Percentiles rank a stretch among this genome's conserved stretches.
Evolutionary conservation across 2,113 vertebrate species (phyloP).

Genomic region (Accipiter cooperii): DNA sequence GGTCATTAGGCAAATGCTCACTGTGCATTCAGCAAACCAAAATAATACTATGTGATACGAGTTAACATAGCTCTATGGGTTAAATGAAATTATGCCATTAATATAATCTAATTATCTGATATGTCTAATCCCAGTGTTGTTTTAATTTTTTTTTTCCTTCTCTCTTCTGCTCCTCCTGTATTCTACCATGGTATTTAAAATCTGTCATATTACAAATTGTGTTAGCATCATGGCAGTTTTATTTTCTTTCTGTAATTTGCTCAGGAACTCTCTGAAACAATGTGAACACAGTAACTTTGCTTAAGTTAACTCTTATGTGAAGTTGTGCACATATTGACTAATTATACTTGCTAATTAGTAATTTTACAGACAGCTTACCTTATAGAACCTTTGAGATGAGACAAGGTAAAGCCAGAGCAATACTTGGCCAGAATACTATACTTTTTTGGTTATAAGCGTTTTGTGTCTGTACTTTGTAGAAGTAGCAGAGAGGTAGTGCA

Average conservation of each 20-base stretch:
- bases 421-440: background rate
- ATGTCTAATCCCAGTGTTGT: background rate
- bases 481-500: background rate
- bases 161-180: background rate
- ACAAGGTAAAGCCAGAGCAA: background rate
- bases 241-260: background rate
- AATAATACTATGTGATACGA: background rate
- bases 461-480: background rate
- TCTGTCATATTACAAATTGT: background rate
- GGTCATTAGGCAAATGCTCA: background rate
- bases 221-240: background rate
- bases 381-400: background rate
- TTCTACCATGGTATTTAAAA: background rate
- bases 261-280: background rate
- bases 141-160: background rate
- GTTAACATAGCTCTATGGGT: background rate
- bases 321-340: background rate
- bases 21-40: background rate
- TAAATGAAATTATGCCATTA: background rate
- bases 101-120: background rate
- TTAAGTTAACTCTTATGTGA: background rate
- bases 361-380: background rate
- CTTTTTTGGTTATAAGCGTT: background rate
- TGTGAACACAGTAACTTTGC: background rate
- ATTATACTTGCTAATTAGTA: background rate